Conservation (phyloP, 1,140 invertebrate species). For the Zaprionus lachaisei region DNA sequence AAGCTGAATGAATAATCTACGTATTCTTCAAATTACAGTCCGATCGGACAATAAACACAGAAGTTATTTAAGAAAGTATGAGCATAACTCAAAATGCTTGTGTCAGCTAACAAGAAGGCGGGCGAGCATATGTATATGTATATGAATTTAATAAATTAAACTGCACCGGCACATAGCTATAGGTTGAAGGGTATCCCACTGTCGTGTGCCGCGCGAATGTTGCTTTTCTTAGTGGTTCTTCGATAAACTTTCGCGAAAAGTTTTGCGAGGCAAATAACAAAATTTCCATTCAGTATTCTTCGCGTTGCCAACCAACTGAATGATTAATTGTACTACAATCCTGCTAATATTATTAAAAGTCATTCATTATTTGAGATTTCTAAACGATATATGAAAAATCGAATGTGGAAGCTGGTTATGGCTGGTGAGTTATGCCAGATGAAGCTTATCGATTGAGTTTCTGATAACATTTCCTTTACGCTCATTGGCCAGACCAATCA, state of each 20-base stretch:
- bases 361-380: background rate
- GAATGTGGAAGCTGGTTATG: background rate
- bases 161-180: too few relatives aligned
- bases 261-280: constrained; percentile 9
- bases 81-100: too few relatives aligned
- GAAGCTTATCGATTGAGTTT: background rate
- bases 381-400: background rate
- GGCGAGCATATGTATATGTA: too few relatives aligned
- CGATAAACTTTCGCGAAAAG: constrained; percentile 27
- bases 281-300: constrained; percentile 17
- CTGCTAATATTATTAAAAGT: background rate
- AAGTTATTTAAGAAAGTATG: too few relatives aligned
- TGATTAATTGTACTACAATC: background rate
- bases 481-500: background rate
- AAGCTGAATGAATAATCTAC: too few relatives aligned
- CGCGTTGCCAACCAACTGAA: constrained; percentile 11
- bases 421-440: background rate
- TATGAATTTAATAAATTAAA: too few relatives aligned
- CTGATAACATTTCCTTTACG: constrained; percentile 2
- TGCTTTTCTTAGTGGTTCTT: background rate
- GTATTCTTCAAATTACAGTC: too few relatives aligned
- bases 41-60: too few relatives aligned
- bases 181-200: too few relatives aligned
- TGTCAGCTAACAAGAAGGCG: too few relatives aligned
- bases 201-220: too few relatives aligned